A percentile compares a stretch with the other conserved stretches of the same genome.
phyloP scores from a whole-genome alignment of 2,113 vertebrate species.

The Natator depressus region DNA sequence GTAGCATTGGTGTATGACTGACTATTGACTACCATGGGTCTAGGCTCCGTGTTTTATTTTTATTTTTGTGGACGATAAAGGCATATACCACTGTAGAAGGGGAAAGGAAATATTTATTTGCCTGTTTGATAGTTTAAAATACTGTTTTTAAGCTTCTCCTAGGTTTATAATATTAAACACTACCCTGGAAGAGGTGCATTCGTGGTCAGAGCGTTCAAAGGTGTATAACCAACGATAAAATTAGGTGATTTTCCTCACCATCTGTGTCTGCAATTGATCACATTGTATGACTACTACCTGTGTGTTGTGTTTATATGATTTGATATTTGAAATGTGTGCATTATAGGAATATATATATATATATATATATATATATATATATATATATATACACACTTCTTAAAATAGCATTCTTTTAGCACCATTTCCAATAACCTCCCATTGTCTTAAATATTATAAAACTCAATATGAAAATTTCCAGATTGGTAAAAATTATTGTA shows the following conservation, averaged over 20 bases:
- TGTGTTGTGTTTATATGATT: not conserved
- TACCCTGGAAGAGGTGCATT: not conserved
- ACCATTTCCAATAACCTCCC: not conserved
- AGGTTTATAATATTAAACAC: not conserved
- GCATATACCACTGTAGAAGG: not conserved
- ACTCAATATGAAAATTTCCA: not conserved
- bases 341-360: too few relatives aligned
- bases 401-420: not conserved
- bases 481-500: not conserved
- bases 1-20: not conserved
- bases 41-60: not conserved
- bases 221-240: not conserved
- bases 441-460: not conserved
- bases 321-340: not conserved
- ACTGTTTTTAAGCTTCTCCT: not conserved
- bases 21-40: not conserved
- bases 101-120: not conserved
- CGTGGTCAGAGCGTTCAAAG: not conserved
- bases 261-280: not conserved
- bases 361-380: too few relatives aligned
- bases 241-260: not conserved
- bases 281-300: not conserved
- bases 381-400: not conserved
- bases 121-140: not conserved
- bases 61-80: not conserved